Conservation (phyloP, 2,888 invertebrate species). For the Steinernema hermaphroditum region DNA sequence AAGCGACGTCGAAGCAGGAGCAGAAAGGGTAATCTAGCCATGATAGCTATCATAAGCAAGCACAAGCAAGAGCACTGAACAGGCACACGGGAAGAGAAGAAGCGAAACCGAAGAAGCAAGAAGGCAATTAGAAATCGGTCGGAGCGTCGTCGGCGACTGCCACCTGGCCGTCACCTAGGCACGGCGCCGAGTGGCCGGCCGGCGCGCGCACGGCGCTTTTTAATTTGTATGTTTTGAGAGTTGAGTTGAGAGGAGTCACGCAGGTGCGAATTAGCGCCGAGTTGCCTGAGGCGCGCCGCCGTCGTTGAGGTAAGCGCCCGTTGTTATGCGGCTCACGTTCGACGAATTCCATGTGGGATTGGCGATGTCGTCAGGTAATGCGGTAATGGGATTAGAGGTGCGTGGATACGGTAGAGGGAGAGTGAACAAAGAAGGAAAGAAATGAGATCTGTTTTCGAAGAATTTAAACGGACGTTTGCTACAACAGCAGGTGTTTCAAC, state of each 20-base stretch:
- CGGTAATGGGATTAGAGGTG: too few species aligned
- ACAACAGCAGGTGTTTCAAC: too few species aligned
- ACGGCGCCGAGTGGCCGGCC: background rate
- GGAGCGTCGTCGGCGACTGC: background rate
- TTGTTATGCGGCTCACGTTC: too few species aligned
- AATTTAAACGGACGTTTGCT: too few species aligned
- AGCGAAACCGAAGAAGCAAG: background rate
- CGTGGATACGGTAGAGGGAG: too few species aligned
- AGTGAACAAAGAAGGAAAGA: too few species aligned
- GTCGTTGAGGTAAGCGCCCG: too few species aligned
- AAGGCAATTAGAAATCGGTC: background rate
- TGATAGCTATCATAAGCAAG: background rate
- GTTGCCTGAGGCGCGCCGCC: too few species aligned
- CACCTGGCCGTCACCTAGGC: conserved; percentile 14
- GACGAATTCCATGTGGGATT: too few species aligned
- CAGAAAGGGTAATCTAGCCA: background rate
- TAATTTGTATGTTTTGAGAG: background rate
- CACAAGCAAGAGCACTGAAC: background rate
- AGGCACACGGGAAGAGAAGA: background rate
- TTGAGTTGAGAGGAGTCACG: background rate
- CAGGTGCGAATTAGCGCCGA: background rate
- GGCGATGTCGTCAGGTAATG: too few species aligned
- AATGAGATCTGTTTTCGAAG: too few species aligned
- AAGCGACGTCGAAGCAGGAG: background rate
- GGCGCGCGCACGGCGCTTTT: background rate